phyloP scores from a whole-genome alignment of 2,888 invertebrate species.

The Eumerus sabulonum region DNA sequence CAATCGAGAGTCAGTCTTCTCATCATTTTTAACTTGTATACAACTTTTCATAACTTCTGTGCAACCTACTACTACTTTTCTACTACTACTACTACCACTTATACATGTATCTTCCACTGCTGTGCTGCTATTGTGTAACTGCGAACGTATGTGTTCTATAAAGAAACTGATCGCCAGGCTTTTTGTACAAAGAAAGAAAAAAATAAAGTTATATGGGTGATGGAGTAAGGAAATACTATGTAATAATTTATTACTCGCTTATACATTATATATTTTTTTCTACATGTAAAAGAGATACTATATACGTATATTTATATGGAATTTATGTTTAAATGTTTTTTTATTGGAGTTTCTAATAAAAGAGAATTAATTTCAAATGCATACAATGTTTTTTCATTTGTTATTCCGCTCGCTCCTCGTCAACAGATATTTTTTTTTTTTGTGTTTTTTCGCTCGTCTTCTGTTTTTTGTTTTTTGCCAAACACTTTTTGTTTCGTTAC shows the following conservation, averaged over 20 bases:
- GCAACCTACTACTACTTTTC: conserved; percentile 10
- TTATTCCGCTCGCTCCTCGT: conserved; percentile 68
- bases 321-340: conserved; percentile 53
- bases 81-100: conserved; percentile 32
- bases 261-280: conserved; percentile 30
- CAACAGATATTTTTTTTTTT: conserved; percentile 48
- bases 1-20: conserved; percentile 47
- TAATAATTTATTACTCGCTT: conserved; percentile 59
- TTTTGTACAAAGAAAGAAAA: conserved; percentile 27
- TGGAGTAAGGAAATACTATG: conserved; percentile 59
- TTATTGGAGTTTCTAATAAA: conserved; percentile 64
- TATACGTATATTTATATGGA: conserved; percentile 30
- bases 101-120: conserved; percentile 17
- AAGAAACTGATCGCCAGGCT: conserved; percentile 29
- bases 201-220: conserved; percentile 39
- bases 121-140: conserved; percentile 26
- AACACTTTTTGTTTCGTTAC: conserved; percentile 42
- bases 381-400: conserved; percentile 65
- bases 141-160: not conserved
- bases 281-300: conserved; percentile 33
- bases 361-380: conserved; percentile 62
- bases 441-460: conserved; percentile 13
- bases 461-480: conserved; percentile 21
- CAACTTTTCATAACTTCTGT: conserved; percentile 1
- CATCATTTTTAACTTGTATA: conserved; percentile 21